phyloP scores from a whole-genome alignment of 2,888 invertebrate species.

The Leptarthrus brevirostris region DNA sequence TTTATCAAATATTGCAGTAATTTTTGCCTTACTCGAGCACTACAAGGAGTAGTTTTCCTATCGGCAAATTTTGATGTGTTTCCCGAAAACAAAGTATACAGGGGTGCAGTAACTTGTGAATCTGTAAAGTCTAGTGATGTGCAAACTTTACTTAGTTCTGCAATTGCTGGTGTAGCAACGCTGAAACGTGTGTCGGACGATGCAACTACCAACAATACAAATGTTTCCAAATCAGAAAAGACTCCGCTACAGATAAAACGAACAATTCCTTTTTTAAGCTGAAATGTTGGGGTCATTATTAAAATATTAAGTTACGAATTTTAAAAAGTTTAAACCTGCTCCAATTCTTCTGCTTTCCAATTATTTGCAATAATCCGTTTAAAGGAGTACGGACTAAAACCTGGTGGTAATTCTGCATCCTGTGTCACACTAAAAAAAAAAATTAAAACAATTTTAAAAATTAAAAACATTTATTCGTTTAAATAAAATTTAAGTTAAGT shows the following conservation, averaged over 20 bases:
- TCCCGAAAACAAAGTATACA: conserved; percentile 79
- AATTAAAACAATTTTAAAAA: too few species aligned
- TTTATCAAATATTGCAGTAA: conserved; percentile 84
- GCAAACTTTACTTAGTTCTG: conserved; percentile 82
- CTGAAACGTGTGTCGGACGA: conserved; percentile 90
- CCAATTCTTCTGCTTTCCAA: conserved; percentile 82
- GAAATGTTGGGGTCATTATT: too few species aligned
- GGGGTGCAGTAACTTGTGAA: conserved; percentile 75
- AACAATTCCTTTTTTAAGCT: conserved; percentile 81
- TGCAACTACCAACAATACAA: conserved; percentile 83
- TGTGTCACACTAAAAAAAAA: conserved; percentile 58
- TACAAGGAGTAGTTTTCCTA: conserved; percentile 81
- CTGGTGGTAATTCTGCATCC: conserved; percentile 73
- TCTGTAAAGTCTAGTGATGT: conserved; percentile 81
- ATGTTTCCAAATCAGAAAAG: conserved; percentile 78
- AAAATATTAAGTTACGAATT: neutral
- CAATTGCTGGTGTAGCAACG: conserved; percentile 88
- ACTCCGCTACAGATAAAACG: conserved; percentile 85
- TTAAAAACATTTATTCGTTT: too few species aligned
- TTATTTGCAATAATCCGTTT: conserved; percentile 80
- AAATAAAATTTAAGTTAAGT: too few species aligned
- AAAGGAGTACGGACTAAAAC: conserved; percentile 80
- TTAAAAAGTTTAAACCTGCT: conserved; percentile 71
- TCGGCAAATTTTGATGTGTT: conserved; percentile 71
- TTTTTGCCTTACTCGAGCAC: conserved; percentile 86